These are phyloP conservation scores for Gadopsis bispinosus DNA, from an alignment of 2,797 vertebrate genomes.

Conservation along the genomic window DNA sequence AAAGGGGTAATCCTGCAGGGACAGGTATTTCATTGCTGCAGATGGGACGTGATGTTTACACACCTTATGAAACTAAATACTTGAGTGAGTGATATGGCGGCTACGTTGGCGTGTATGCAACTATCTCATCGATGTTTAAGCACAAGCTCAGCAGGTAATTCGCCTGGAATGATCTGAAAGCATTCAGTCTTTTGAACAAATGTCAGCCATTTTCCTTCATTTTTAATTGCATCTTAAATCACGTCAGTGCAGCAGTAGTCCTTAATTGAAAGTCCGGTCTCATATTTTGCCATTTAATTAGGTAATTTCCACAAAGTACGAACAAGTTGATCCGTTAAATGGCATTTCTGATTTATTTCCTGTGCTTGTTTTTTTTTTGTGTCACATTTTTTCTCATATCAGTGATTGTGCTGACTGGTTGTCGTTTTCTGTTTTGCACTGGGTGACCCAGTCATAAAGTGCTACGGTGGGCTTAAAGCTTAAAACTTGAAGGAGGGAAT, in stretches of 20 bases:
- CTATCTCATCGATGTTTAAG: constrained; percentile 27
- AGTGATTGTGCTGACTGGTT: constrained; percentile 37
- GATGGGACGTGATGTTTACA: constrained; percentile 41
- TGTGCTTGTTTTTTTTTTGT: not conserved
- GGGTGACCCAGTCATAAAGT: constrained; percentile 30
- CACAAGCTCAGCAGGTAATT: constrained; percentile 28
- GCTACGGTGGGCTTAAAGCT: constrained; percentile 27
- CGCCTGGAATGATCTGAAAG: not conserved
- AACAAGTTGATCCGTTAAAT: not conserved
- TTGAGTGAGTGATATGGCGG: not conserved
- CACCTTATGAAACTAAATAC: constrained; percentile 7
- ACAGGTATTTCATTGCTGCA: not conserved
- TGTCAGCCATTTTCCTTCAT: not conserved
- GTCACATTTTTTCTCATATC: constrained; percentile 21
- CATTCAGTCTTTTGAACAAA: constrained; percentile 29
- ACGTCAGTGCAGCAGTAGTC: not conserved
- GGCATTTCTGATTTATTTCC: constrained; percentile 8
- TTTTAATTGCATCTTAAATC: not conserved
- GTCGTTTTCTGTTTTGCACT: constrained; percentile 29
- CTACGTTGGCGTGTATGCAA: not conserved
- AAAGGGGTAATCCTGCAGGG: not conserved
- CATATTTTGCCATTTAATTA: not conserved
- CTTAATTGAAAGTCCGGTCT: constrained; percentile 13
- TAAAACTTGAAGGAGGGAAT: constrained; percentile 62
- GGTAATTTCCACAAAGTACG: not conserved